These are phyloP conservation scores for Forbesichthys agassizii DNA, from an alignment of 2,113 vertebrate species.

Conservation along the genomic window DNA sequence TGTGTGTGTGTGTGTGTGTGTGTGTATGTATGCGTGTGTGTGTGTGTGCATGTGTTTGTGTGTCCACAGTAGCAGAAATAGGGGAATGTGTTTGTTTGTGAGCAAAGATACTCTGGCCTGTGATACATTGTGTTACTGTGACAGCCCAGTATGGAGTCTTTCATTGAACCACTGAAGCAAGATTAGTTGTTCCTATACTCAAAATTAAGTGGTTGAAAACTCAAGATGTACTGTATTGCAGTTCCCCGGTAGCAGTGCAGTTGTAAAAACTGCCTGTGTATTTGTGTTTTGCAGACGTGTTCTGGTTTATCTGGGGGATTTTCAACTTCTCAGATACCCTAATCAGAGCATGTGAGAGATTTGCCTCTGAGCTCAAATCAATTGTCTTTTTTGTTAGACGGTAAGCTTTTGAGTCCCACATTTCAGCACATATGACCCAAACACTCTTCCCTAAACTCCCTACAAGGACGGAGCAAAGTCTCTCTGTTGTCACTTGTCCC, in stretches of 20 bases:
- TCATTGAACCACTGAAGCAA: constrained; percentile 11
- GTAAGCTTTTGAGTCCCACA: constrained; percentile 53
- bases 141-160: constrained; percentile 13
- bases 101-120: constrained; percentile 14
- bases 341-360: constrained; percentile 54
- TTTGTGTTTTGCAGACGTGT: constrained; percentile 27
- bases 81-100: constrained; percentile 34
- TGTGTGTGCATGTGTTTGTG: constrained; percentile 34
- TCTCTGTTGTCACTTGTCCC: neutral
- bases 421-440: constrained; percentile 41
- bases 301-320: constrained; percentile 45
- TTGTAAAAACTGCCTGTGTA: constrained; percentile 36
- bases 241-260: constrained; percentile 14
- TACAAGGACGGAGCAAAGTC: constrained; percentile 9
- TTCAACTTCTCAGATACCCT: constrained; percentile 47
- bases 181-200: neutral
- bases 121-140: neutral
- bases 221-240: constrained; percentile 17
- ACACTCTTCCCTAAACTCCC: constrained; percentile 27
- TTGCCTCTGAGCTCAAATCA: constrained; percentile 60
- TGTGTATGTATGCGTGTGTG: constrained; percentile 25
- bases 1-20: constrained; percentile 28
- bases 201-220: constrained; percentile 25
- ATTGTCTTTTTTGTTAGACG: constrained; percentile 45
- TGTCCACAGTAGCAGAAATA: constrained; percentile 16